A percentile compares a stretch with the other conserved stretches of the same genome.
Evolutionary conservation across 1,140 invertebrate genomes (phyloP).

Genomic region (Battus philenor): DNA sequence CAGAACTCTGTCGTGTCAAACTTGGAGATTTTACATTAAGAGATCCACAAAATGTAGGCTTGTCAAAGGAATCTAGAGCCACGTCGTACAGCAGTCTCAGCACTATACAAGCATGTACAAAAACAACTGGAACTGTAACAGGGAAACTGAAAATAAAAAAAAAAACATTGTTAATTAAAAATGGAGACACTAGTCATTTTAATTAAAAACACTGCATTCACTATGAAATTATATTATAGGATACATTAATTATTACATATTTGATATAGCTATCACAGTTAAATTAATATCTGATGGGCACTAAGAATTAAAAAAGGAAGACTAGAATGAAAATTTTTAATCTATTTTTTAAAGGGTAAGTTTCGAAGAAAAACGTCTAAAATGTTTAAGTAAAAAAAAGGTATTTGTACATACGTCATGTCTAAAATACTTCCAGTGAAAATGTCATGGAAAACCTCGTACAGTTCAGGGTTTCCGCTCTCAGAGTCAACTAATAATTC

Average conservation of each 20-base stretch:
- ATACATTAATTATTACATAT: too few relatives aligned
- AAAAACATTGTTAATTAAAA: too few relatives aligned
- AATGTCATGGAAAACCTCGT: constrained; percentile 80
- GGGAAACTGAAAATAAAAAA: constrained; percentile 73
- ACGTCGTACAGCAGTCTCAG: constrained; percentile 93
- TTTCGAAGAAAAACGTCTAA: too few relatives aligned
- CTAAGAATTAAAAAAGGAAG: too few relatives aligned
- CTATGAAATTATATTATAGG: too few relatives aligned
- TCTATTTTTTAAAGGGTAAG: too few relatives aligned
- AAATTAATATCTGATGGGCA: too few relatives aligned
- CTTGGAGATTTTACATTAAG: constrained; percentile 82
- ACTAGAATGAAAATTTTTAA: too few relatives aligned
- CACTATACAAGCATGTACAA: constrained; percentile 87
- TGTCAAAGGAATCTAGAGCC: constrained; percentile 93
- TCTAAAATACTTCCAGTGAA: constrained; percentile 86
- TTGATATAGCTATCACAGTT: background rate
- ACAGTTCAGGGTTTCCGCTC: constrained; percentile 70
- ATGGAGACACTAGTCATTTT: too few relatives aligned
- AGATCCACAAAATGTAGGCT: constrained; percentile 82
- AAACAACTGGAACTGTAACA: constrained; percentile 80
- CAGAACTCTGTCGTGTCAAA: constrained; percentile 67
- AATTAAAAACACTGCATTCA: too few relatives aligned
- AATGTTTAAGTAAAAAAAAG: too few relatives aligned
- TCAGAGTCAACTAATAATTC: constrained; percentile 74
- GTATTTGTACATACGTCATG: constrained; percentile 63